Conservation (phyloP, 1,140 invertebrate genomes). For the Neodiprion lecontei region DNA sequence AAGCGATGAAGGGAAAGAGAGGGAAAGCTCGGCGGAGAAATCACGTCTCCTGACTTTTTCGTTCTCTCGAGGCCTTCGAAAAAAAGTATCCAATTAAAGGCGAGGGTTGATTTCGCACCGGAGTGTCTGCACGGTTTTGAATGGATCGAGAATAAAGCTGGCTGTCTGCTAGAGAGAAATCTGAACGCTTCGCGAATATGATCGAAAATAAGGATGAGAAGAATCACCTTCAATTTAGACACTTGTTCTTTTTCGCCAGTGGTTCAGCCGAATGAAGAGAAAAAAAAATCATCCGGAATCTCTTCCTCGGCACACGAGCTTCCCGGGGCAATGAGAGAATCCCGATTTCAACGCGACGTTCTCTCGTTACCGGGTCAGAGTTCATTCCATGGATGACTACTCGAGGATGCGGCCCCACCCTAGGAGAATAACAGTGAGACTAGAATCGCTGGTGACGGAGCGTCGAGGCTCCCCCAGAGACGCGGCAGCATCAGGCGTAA, state of each 20-base stretch:
- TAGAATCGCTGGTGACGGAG: background rate
- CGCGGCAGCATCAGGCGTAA: background rate
- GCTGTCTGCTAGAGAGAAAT: background rate
- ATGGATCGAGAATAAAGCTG: slow-evolving; percentile 23
- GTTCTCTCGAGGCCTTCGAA: slow-evolving; percentile 46
- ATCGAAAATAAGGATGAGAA: too few species aligned
- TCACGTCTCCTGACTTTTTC: slow-evolving; percentile 54
- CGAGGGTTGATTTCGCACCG: slow-evolving; percentile 36
- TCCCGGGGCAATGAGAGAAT: background rate
- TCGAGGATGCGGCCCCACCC: background rate
- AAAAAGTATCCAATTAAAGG: slow-evolving; percentile 58
- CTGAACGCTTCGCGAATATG: too few species aligned
- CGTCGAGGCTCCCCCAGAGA: background rate
- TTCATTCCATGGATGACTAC: background rate
- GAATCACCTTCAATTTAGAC: too few species aligned
- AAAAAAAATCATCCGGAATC: too few species aligned
- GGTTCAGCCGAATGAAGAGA: too few species aligned
- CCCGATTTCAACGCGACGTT: too few species aligned
- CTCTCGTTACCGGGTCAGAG: background rate
- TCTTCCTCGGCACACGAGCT: too few species aligned
- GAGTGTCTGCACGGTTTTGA: slow-evolving; percentile 16
- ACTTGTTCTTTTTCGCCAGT: too few species aligned
- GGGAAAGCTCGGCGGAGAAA: background rate
- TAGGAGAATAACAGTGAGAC: background rate
- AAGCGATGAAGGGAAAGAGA: slow-evolving; percentile 17